These are phyloP conservation scores for Atta colombica DNA, from an alignment of 1,140 invertebrate species.

Conservation along the genomic window DNA sequence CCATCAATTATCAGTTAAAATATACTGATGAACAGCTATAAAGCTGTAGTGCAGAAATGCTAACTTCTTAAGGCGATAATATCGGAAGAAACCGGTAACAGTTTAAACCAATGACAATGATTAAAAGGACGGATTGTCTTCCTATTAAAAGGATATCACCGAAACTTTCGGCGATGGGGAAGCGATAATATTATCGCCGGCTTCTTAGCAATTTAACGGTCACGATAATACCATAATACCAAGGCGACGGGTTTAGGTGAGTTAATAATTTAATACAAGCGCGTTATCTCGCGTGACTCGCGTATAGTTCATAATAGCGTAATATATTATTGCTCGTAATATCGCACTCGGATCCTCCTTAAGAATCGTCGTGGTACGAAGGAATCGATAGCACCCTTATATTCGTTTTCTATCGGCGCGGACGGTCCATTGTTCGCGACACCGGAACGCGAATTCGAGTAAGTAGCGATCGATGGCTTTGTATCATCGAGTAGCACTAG, in stretches of 20 bases:
- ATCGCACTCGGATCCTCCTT: conserved; percentile 22
- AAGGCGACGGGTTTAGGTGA: conserved; percentile 1
- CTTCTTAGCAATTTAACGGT: conserved; percentile 31
- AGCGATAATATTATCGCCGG: not conserved
- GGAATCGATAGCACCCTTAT: conserved; percentile 49
- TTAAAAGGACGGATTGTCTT: conserved; percentile 3
- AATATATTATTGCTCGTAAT: conserved; percentile 24
- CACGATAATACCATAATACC: conserved; percentile 2
- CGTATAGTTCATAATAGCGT: conserved; percentile 40
- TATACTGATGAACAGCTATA: not conserved
- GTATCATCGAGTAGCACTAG: not conserved
- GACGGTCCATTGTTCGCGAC: not conserved
- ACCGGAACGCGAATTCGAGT: conserved; percentile 36
- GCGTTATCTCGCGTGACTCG: conserved; percentile 53
- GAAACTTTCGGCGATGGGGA: not conserved
- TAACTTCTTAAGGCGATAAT: not conserved
- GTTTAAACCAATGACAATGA: conserved; percentile 16
- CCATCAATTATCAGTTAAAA: conserved; percentile 17
- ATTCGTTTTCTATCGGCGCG: conserved; percentile 29
- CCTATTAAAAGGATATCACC: conserved; percentile 14
- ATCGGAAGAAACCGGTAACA: not conserved
- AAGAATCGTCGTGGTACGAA: conserved; percentile 17
- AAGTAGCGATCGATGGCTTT: conserved; percentile 34
- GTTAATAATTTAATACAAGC: conserved; percentile 58
- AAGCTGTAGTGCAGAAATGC: not conserved